phyloP scores from a whole-genome alignment of 30 jellyfish, hydroid and myxozoan species.

The Sanderia malayensis region DNA sequence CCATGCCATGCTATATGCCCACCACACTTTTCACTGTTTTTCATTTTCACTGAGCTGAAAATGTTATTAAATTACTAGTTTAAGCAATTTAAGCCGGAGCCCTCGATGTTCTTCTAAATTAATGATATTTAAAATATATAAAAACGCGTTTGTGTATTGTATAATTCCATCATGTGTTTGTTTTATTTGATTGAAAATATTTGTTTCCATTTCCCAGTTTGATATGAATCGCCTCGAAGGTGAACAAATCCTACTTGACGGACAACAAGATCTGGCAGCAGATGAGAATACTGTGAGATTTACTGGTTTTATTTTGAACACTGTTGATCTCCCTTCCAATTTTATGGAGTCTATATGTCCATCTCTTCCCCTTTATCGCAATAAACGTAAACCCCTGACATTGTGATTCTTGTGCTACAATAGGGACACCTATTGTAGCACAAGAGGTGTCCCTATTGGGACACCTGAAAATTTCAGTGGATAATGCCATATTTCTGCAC shows the following conservation, averaged over 20 bases:
- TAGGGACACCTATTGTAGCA: not conserved
- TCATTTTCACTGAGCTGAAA: not conserved
- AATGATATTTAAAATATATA: not conserved
- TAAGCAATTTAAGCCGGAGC: not conserved
- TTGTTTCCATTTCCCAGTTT: slow-evolving; percentile 11
- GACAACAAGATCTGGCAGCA: slow-evolving; percentile 41
- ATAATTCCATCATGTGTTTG: no score
- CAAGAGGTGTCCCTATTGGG: no score
- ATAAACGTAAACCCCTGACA: not conserved
- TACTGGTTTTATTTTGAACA: not conserved
- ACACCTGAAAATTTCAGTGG: no score
- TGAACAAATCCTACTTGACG: slow-evolving; percentile 17
- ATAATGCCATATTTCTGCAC: no score
- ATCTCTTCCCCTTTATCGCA: not conserved
- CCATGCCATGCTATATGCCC: no score
- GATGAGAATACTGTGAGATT: slow-evolving; percentile 40
- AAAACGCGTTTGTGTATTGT: no score
- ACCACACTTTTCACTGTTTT: no score
- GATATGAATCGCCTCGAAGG: slow-evolving; percentile 38
- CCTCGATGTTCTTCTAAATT: not conserved
- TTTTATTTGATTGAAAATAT: no score
- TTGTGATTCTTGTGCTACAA: not conserved
- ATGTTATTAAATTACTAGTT: not conserved
- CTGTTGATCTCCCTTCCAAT: not conserved
- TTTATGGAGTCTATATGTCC: not conserved